Conservation (phyloP, 2,888 invertebrate genomes). For the Colostygia pectinataria region DNA sequence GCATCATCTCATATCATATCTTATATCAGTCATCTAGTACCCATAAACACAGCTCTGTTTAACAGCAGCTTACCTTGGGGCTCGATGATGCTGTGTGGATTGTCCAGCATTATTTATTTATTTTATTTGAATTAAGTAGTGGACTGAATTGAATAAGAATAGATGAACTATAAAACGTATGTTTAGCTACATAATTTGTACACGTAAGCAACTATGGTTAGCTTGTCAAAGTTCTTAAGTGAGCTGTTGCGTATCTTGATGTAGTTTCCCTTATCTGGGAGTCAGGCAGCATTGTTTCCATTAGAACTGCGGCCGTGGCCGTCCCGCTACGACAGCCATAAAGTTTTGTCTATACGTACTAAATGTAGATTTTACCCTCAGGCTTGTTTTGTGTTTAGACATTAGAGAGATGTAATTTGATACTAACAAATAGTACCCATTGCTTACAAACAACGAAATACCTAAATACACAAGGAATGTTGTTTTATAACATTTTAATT, state of each 20-base stretch:
- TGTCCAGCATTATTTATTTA: too few relatives aligned
- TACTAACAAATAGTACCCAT: too few relatives aligned
- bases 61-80: too few relatives aligned
- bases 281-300: slow-evolving; percentile 50
- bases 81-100: too few relatives aligned
- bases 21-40: too few relatives aligned
- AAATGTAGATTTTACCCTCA: not conserved
- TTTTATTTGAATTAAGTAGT: not conserved
- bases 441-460: too few relatives aligned
- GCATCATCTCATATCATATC: too few relatives aligned
- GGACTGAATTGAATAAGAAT: too few relatives aligned
- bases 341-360: slow-evolving; percentile 16
- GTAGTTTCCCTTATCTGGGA: slow-evolving; percentile 58
- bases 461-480: too few relatives aligned
- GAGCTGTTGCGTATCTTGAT: slow-evolving; percentile 58
- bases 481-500: too few relatives aligned
- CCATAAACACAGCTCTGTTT: too few relatives aligned
- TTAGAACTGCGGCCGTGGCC: slow-evolving; percentile 33
- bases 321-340: slow-evolving; percentile 11
- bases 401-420: not conserved
- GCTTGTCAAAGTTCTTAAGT: slow-evolving; percentile 54
- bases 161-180: not conserved
- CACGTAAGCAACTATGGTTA: not conserved
- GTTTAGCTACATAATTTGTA: not conserved
- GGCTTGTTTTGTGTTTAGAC: slow-evolving; percentile 4